These are phyloP conservation scores for Corbicula japonica DNA, from an alignment of 2,888 invertebrate species.

Conservation along the genomic window DNA sequence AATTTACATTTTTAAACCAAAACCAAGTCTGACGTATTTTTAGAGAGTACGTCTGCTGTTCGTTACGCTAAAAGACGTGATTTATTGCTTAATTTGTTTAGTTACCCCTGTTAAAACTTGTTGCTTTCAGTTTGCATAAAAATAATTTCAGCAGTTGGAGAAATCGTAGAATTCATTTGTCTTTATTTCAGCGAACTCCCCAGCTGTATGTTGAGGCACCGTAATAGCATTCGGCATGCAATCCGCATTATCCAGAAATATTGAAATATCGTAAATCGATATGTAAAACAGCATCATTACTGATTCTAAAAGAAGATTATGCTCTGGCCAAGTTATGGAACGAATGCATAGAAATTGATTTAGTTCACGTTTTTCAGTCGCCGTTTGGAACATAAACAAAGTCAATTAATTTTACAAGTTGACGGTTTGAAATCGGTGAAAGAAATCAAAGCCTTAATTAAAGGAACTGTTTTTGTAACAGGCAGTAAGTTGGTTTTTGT, in stretches of 20 bases:
- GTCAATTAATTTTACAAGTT: neutral
- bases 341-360: slow-evolving; percentile 17
- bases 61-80: too few species aligned
- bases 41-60: too few species aligned
- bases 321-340: neutral
- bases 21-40: too few species aligned
- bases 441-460: neutral
- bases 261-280: slow-evolving; percentile 11
- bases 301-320: neutral
- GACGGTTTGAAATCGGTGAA: neutral
- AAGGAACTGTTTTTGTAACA: neutral
- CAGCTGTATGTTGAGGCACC: neutral
- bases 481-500: neutral
- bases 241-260: neutral
- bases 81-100: too few species aligned
- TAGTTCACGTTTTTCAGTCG: slow-evolving; percentile 2
- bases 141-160: neutral
- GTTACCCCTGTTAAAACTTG: neutral
- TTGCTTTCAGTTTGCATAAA: neutral
- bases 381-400: slow-evolving; percentile 13
- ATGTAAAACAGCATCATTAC: slow-evolving; percentile 6
- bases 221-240: neutral
- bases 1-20: too few species aligned
- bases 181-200: neutral
- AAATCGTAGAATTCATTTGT: neutral